Conservation (phyloP, 1,140 invertebrate genomes). For the Drosophila virilis region DNA sequence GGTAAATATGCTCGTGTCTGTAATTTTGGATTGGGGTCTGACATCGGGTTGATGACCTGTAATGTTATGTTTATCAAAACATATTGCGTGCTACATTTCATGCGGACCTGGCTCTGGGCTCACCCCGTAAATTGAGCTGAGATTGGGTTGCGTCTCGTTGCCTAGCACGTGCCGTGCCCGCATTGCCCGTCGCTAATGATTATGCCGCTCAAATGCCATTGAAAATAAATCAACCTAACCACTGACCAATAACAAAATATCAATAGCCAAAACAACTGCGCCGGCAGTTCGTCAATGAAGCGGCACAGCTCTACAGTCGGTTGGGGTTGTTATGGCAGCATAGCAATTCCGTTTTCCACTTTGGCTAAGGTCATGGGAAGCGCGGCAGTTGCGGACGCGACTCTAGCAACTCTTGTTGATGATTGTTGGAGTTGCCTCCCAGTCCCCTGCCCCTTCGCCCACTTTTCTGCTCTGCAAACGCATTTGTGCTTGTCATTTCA, state of each 20-base stretch:
- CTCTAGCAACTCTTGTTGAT: conserved; percentile 6
- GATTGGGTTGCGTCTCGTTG: conserved; percentile 56
- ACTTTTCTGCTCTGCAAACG: not conserved
- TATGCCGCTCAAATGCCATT: conserved; percentile 65
- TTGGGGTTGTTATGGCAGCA: conserved; percentile 58
- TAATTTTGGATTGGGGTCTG: conserved; percentile 7
- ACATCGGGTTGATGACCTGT: conserved; percentile 59
- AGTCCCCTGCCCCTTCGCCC: not conserved
- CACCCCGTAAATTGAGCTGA: conserved; percentile 33
- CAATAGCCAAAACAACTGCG: conserved; percentile 53
- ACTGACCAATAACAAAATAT: conserved; percentile 54
- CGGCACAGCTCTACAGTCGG: not conserved
- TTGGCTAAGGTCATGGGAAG: conserved; percentile 77
- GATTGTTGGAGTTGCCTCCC: conserved; percentile 32
- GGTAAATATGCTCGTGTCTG: not conserved
- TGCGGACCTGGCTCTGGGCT: conserved; percentile 12
- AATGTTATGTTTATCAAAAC: conserved; percentile 56
- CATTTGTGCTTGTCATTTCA: conserved; percentile 62
- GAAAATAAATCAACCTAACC: conserved; percentile 74
- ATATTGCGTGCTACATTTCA: conserved; percentile 63
- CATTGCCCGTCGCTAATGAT: conserved; percentile 39
- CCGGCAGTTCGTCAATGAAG: conserved; percentile 4
- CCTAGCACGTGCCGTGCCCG: conserved; percentile 43
- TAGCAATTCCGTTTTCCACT: conserved; percentile 64
- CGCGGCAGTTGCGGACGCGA: conserved; percentile 39